Percentiles rank a stretch among this genome's conserved stretches.
These are phyloP conservation scores for Perognathus longimembris DNA, from an alignment of 2,113 vertebrate genomes.

Conservation along the genomic window DNA sequence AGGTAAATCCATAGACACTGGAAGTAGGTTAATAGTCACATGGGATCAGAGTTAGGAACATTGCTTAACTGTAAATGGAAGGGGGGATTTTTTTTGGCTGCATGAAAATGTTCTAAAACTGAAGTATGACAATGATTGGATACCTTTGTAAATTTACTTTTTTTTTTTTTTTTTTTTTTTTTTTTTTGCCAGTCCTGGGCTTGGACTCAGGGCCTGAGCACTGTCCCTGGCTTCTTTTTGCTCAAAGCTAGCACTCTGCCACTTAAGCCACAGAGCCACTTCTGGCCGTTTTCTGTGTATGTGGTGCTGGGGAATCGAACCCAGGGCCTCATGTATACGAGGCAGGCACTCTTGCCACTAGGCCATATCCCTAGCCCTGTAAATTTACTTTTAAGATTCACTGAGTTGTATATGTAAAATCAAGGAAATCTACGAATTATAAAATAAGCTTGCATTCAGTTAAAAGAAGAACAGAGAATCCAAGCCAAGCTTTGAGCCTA, in stretches of 20 bases:
- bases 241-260: too few species aligned
- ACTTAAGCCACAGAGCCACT: too few species aligned
- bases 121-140: background rate
- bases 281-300: too few species aligned
- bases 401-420: background rate
- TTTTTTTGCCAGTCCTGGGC: too few species aligned
- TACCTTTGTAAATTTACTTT: background rate
- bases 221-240: too few species aligned
- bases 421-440: background rate
- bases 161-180: too few species aligned
- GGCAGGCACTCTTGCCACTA: too few species aligned
- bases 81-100: background rate
- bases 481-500: background rate
- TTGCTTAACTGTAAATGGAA: background rate
- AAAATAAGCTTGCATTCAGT: background rate
- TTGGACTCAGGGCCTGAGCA: too few species aligned
- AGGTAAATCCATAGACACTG: background rate
- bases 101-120: background rate
- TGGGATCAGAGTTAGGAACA: background rate
- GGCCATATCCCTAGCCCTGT: too few species aligned
- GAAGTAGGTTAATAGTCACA: background rate
- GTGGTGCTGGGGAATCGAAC: too few species aligned
- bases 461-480: background rate
- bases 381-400: conserved; percentile 14
- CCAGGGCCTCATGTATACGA: too few species aligned